Conservation (phyloP, 2,113 vertebrate genomes). For the Variabilichromis moorii region DNA sequence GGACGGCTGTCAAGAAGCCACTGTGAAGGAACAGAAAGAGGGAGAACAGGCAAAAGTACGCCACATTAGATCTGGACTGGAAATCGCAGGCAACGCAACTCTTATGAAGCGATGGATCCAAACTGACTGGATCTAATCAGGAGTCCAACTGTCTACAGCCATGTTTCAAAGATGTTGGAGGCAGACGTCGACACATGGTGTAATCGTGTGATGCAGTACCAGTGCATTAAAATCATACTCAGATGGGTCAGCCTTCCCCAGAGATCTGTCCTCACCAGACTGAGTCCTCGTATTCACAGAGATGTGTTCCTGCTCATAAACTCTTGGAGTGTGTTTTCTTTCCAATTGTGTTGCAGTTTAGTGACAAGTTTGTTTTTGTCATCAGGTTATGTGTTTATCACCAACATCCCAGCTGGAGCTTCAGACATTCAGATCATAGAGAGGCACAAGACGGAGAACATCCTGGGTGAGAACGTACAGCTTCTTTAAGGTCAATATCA, state of each 20-base stretch:
- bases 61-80: not conserved
- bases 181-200: fast-evolving
- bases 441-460: slow-evolving; percentile 84
- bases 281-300: not conserved
- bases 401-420: slow-evolving; percentile 80
- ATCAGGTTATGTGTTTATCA: slow-evolving; percentile 82
- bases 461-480: slow-evolving; percentile 73
- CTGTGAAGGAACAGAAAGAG: not conserved
- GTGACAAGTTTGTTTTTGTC: not conserved
- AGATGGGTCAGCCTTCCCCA: not conserved
- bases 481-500: slow-evolving; percentile 27
- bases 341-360: not conserved
- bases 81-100: not conserved
- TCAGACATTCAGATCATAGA: slow-evolving; percentile 87
- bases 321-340: fast-evolving
- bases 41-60: fast-evolving
- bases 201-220: not conserved
- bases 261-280: not conserved
- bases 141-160: not conserved
- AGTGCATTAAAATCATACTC: fast-evolving
- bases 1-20: not conserved
- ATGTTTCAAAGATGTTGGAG: not conserved
- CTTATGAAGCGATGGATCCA: not conserved
- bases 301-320: not conserved
- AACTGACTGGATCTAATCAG: not conserved